phyloP scores from a whole-genome alignment of 2,113 vertebrate genomes.

The Lichenostomus cassidix region DNA sequence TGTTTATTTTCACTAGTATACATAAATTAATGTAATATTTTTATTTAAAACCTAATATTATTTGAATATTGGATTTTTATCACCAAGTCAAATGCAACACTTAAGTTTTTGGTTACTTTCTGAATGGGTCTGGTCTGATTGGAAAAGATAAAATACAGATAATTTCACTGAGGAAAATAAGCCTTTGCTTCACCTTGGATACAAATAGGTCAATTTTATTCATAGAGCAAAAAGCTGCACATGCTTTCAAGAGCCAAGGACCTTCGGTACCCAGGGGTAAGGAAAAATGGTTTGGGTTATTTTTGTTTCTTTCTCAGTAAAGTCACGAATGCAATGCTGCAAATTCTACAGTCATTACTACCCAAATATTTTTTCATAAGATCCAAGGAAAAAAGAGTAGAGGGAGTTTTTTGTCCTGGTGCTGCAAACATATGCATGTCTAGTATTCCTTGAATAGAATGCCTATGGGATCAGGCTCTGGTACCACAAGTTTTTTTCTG shows the following conservation, averaged over 20 bases:
- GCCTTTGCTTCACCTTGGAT: slow-evolving; percentile 19
- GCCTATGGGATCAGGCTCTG: not conserved
- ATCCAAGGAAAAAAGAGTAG: not conserved
- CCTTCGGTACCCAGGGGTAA: slow-evolving; percentile 1
- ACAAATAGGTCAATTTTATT: slow-evolving; percentile 52
- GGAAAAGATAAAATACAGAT: not conserved
- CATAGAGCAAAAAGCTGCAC: not conserved
- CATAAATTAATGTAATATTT: not conserved
- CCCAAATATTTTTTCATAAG: not conserved
- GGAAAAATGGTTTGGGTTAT: slow-evolving; percentile 13
- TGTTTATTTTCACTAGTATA: not conserved
- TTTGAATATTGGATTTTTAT: not conserved
- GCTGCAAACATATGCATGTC: not conserved
- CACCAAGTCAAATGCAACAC: not conserved
- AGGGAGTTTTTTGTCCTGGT: not conserved
- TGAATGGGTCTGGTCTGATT: not conserved
- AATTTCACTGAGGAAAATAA: not conserved
- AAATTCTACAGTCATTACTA: not conserved
- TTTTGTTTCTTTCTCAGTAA: slow-evolving; percentile 1
- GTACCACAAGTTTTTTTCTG: not conserved
- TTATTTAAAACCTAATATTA: not conserved
- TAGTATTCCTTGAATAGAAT: not conserved
- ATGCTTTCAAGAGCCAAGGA: not conserved
- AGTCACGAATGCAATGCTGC: not conserved
- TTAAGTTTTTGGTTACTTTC: not conserved